These are phyloP conservation scores for Bothrops jararaca DNA, from an alignment of 2,113 vertebrate genomes.

Conservation along the genomic window DNA sequence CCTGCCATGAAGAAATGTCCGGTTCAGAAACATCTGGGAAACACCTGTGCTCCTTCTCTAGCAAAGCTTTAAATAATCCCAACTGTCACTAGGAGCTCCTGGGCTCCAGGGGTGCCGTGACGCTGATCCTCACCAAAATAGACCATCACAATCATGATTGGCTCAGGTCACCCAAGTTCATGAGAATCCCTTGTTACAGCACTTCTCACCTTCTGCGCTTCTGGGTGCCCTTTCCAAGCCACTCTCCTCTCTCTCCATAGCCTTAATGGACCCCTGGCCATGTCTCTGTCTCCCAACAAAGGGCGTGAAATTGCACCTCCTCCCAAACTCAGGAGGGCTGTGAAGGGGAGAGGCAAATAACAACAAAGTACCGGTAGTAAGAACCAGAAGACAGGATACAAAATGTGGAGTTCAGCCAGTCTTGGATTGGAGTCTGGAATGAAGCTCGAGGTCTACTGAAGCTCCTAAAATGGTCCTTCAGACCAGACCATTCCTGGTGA, in stretches of 20 bases:
- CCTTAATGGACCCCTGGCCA: background rate
- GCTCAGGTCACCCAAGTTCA: conserved; percentile 59
- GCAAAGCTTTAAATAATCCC: conserved; percentile 58
- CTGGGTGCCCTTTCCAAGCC: conserved; percentile 27
- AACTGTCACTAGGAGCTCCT: conserved; percentile 36
- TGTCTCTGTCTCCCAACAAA: background rate
- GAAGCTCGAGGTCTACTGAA: background rate
- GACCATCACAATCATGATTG: conserved; percentile 36
- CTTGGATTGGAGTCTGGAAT: background rate
- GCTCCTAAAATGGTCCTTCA: background rate
- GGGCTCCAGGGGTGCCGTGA: background rate
- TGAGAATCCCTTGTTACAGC: conserved; percentile 65
- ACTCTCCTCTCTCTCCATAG: background rate
- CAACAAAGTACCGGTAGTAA: background rate
- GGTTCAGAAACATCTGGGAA: conserved; percentile 66
- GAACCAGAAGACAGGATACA: background rate
- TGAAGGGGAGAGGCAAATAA: background rate
- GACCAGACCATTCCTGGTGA: background rate
- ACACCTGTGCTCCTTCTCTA: conserved; percentile 69
- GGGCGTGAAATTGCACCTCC: background rate
- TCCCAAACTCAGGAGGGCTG: background rate
- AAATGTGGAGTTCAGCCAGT: background rate
- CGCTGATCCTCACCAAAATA: conserved; percentile 16
- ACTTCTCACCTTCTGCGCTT: conserved; percentile 75
- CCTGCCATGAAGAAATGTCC: background rate